Conservation (phyloP, 2,888 invertebrate species). For the Sicus ferrugineus region DNA sequence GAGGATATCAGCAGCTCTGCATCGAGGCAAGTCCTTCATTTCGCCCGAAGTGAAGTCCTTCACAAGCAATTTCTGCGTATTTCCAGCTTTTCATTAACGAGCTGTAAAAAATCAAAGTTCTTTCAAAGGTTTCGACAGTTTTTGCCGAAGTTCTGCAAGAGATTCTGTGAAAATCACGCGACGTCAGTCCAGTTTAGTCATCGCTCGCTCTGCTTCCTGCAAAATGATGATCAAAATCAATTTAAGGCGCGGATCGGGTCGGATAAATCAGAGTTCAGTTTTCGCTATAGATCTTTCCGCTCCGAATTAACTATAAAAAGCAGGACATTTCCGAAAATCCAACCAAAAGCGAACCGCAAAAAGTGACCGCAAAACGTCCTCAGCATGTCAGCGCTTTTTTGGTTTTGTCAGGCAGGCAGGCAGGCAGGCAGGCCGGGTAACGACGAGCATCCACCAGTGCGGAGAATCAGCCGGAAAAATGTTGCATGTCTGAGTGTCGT, state of each 20-base stretch:
- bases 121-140: not conserved
- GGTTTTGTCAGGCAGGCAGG: not conserved
- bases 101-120: not conserved
- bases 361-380: not conserved
- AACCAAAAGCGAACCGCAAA: not conserved
- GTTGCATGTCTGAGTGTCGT: not conserved
- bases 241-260: too few species aligned
- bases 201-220: too few species aligned
- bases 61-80: too few species aligned
- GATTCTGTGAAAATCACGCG: not conserved
- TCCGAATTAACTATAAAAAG: not conserved
- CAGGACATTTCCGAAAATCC: not conserved
- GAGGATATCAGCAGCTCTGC: not conserved
- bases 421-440: not conserved
- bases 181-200: not conserved
- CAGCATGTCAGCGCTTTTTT: not conserved
- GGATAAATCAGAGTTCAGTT: too few species aligned
- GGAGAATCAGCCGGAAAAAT: not conserved
- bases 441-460: not conserved
- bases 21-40: not conserved
- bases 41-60: too few species aligned
- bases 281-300: too few species aligned
- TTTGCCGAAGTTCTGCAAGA: not conserved
- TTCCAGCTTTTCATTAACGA: not conserved
- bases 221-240: too few species aligned